A percentile compares a stretch with the other conserved stretches of the same genome.
phyloP scores from a whole-genome alignment of 2,113 vertebrate species.

The Pseudonaja textilis region DNA sequence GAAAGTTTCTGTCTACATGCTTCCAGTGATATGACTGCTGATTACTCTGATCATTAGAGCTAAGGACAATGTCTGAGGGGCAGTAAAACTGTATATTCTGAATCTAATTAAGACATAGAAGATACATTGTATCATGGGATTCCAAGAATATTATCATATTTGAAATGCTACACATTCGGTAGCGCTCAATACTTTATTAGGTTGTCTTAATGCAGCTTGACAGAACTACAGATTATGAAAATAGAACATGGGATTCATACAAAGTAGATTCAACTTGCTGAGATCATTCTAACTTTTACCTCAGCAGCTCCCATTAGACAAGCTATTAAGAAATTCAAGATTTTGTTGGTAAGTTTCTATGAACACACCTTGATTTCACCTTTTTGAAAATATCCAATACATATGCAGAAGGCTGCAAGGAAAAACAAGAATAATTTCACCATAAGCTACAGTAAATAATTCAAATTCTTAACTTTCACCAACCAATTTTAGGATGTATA shows the following conservation, averaged over 20 bases:
- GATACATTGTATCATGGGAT: neutral
- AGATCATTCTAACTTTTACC: too few relatives aligned
- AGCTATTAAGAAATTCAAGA: neutral
- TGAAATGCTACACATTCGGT: neutral
- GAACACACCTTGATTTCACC: constrained; percentile 88
- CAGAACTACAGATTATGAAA: neutral
- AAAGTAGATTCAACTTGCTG: neutral
- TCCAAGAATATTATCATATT: neutral
- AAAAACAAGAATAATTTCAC: constrained; percentile 16
- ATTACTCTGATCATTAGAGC: neutral
- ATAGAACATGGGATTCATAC: neutral
- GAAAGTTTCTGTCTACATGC: neutral
- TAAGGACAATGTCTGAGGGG: neutral
- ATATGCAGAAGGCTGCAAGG: constrained; percentile 80
- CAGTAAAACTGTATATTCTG: neutral
- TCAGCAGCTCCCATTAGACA: neutral
- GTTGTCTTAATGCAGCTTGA: neutral
- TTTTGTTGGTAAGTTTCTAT: neutral
- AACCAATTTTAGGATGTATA: neutral
- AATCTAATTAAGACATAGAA: neutral
- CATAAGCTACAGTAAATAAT: too few relatives aligned
- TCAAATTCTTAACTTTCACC: neutral
- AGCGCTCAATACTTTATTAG: neutral
- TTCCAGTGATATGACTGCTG: neutral
- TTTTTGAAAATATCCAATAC: constrained; percentile 92